Conservation (phyloP, 2,888 invertebrate genomes). For the Stomorhina lunata region DNA sequence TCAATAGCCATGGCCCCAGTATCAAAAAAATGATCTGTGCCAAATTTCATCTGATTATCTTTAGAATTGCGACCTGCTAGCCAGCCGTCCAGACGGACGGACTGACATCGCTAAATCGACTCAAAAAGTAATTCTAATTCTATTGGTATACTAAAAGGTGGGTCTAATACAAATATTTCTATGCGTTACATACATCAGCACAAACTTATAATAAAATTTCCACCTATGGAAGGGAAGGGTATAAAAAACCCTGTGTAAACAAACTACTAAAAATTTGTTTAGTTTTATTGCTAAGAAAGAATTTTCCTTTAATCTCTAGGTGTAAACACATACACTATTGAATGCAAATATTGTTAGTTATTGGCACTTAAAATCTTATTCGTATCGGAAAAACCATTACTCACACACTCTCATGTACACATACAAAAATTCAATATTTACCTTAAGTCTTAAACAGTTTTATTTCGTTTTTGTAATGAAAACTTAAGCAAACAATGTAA, state of each 20-base stretch:
- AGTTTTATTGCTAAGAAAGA: not conserved
- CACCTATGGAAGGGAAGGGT: not conserved
- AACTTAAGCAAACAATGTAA: not conserved
- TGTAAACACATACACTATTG: not conserved
- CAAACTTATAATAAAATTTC: not conserved
- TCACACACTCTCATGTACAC: not conserved
- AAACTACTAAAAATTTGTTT: not conserved
- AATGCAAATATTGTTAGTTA: not conserved
- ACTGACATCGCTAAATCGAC: too few species aligned
- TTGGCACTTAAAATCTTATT: not conserved
- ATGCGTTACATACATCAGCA: not conserved
- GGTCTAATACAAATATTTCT: too few species aligned
- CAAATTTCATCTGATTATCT: too few species aligned
- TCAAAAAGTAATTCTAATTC: too few species aligned
- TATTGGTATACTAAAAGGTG: too few species aligned
- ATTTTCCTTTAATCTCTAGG: not conserved
- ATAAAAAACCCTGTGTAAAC: not conserved
- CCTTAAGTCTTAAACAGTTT: conserved; percentile 23
- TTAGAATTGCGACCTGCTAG: too few species aligned
- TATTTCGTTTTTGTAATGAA: not conserved
- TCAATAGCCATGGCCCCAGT: too few species aligned
- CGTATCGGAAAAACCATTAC: not conserved
- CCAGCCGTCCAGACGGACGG: too few species aligned
- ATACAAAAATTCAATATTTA: not conserved
- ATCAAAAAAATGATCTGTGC: too few species aligned